These are phyloP conservation scores for Lepilemur ruficaudatus DNA, from an alignment of 2,797 vertebrate species.

Conservation along the genomic window DNA sequence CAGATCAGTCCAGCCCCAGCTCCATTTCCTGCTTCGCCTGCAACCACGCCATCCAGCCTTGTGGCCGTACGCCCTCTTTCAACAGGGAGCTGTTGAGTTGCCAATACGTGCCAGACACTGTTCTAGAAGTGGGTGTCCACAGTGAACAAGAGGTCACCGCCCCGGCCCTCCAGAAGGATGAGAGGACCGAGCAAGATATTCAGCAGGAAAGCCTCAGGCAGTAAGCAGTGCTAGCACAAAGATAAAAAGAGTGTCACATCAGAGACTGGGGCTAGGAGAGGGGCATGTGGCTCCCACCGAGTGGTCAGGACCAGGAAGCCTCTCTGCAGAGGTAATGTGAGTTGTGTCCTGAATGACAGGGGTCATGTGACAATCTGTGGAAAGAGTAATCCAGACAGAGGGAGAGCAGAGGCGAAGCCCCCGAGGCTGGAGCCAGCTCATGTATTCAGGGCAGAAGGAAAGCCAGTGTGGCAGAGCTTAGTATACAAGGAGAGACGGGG, in stretches of 20 bases:
- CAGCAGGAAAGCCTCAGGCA: background rate
- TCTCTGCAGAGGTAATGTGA: background rate
- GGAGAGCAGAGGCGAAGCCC: background rate
- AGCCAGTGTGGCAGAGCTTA: background rate
- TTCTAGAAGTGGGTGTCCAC: background rate
- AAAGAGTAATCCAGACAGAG: background rate
- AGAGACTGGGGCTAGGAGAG: background rate
- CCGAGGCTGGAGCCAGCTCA: background rate
- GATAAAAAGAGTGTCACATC: background rate
- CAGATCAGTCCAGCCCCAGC: background rate
- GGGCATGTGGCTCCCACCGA: background rate
- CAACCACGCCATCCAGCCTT: background rate
- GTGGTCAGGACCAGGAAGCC: background rate
- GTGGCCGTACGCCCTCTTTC: background rate
- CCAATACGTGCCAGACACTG: background rate
- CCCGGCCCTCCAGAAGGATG: background rate
- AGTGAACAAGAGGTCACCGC: background rate
- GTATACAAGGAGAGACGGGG: background rate
- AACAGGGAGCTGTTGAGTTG: background rate
- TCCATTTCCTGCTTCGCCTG: background rate
- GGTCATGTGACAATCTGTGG: fast-evolving
- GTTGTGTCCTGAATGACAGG: background rate
- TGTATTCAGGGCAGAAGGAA: background rate
- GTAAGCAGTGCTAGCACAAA: background rate
- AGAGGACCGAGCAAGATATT: background rate